Percentiles rank a stretch among this genome's conserved stretches.
Evolutionary conservation across 2,113 vertebrate species (phyloP).

Genomic region (Phodopus roborovskii): DNA sequence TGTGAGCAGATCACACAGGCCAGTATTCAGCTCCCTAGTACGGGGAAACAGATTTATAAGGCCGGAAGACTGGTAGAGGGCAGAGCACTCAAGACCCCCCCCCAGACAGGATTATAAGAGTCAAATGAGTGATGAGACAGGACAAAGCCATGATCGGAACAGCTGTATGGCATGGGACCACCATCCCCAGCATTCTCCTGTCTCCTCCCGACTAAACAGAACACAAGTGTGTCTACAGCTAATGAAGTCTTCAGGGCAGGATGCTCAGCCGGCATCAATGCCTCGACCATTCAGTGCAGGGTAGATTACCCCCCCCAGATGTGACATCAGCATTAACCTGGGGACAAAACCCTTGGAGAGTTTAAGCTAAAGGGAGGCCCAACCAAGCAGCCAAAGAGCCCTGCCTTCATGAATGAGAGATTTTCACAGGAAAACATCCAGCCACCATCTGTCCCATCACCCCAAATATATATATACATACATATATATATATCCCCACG

Average conservation of each 20-base stretch:
- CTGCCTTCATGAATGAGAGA: not conserved
- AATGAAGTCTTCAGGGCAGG: not conserved
- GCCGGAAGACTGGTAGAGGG: not conserved
- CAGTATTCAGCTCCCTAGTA: slow-evolving; percentile 11
- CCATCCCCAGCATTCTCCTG: slow-evolving; percentile 65
- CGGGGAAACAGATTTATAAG: not conserved
- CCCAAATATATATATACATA: fast-evolving
- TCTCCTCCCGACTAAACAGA: slow-evolving; percentile 57
- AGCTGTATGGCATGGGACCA: slow-evolving; percentile 70
- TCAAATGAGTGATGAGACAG: slow-evolving; percentile 61
- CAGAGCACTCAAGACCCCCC: slow-evolving; percentile 40
- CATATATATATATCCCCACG: too few species aligned
- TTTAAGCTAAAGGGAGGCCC: not conserved
- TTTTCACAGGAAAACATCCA: not conserved
- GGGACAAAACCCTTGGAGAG: slow-evolving; percentile 45
- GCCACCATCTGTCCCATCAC: not conserved
- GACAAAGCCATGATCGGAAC: slow-evolving; percentile 73
- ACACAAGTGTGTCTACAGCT: not conserved
- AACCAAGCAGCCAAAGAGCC: not conserved
- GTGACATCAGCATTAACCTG: not conserved
- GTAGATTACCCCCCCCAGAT: not conserved
- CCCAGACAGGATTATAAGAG: slow-evolving; percentile 63
- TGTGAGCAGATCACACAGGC: not conserved
- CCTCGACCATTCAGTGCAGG: slow-evolving; percentile 27
- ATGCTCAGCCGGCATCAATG: not conserved